These are phyloP conservation scores for Macrobrachium nipponense DNA, from an alignment of 1,140 invertebrate species.

Conservation along the genomic window DNA sequence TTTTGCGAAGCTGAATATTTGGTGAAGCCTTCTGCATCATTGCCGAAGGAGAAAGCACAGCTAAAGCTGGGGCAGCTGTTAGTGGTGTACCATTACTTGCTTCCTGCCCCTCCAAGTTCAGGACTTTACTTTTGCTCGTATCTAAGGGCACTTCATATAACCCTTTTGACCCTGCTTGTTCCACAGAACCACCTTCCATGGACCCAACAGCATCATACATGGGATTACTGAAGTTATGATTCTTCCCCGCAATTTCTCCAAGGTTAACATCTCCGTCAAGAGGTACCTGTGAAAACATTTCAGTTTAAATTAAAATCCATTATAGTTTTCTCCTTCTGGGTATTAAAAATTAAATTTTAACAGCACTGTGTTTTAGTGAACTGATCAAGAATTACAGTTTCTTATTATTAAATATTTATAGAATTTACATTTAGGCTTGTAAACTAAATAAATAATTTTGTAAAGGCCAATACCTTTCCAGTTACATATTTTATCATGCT, in stretches of 20 bases:
- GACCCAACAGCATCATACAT: constrained; percentile 86
- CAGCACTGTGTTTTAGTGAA: too few species aligned
- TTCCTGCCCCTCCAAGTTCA: constrained; percentile 72
- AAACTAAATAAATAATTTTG: too few species aligned
- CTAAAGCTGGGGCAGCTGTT: constrained; percentile 54
- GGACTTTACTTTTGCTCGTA: constrained; percentile 75
- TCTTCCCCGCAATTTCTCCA: constrained; percentile 77
- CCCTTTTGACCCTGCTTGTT: constrained; percentile 50
- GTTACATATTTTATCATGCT: too few species aligned
- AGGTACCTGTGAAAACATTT: constrained; percentile 70
- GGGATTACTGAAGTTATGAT: constrained; percentile 91
- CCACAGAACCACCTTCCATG: constrained; percentile 53
- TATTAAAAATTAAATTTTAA: too few species aligned
- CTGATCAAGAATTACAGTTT: too few species aligned
- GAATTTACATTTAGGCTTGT: too few species aligned
- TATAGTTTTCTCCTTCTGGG: too few species aligned
- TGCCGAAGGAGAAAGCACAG: constrained; percentile 83
- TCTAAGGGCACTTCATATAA: constrained; percentile 78
- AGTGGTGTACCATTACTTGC: constrained; percentile 72
- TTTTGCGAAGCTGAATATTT: constrained; percentile 78
- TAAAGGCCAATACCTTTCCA: too few species aligned
- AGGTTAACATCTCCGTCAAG: constrained; percentile 83
- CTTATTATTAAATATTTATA: too few species aligned
- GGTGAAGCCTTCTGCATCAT: constrained; percentile 80
- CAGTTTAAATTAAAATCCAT: not conserved